Evolutionary conservation across 2,888 invertebrate species (phyloP).

Genomic region (Poecilus cupreus): DNA sequence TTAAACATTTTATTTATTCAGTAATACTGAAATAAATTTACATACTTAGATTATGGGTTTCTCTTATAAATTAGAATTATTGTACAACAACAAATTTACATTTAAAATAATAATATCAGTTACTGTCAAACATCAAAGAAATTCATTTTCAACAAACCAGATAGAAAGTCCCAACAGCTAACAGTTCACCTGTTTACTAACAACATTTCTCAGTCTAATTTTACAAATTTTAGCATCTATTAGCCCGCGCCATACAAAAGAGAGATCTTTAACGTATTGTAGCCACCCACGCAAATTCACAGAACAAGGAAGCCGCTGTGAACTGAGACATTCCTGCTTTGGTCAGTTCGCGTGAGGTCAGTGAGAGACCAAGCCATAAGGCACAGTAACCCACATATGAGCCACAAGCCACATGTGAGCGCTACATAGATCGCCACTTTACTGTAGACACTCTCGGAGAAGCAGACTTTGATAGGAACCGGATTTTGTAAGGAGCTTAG

Average conservation of each 20-base stretch:
- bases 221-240: background rate
- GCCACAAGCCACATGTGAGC: background rate
- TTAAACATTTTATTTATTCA: too few relatives aligned
- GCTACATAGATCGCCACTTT: background rate
- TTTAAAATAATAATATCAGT: too few relatives aligned
- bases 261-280: background rate
- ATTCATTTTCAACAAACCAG: too few relatives aligned
- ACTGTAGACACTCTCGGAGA: background rate
- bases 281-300: background rate
- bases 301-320: background rate
- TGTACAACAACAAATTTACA: too few relatives aligned
- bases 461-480: background rate
- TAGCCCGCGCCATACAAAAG: background rate
- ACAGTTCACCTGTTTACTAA: too few relatives aligned
- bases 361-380: background rate
- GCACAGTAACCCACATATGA: background rate
- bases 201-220: too few relatives aligned
- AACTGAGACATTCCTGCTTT: background rate
- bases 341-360: background rate
- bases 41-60: too few relatives aligned
- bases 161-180: too few relatives aligned
- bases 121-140: too few relatives aligned
- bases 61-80: too few relatives aligned
- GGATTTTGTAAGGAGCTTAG: background rate
- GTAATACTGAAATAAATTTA: too few relatives aligned